Conservation (phyloP, 2,113 vertebrate species). For the Phaetusa simplex region DNA sequence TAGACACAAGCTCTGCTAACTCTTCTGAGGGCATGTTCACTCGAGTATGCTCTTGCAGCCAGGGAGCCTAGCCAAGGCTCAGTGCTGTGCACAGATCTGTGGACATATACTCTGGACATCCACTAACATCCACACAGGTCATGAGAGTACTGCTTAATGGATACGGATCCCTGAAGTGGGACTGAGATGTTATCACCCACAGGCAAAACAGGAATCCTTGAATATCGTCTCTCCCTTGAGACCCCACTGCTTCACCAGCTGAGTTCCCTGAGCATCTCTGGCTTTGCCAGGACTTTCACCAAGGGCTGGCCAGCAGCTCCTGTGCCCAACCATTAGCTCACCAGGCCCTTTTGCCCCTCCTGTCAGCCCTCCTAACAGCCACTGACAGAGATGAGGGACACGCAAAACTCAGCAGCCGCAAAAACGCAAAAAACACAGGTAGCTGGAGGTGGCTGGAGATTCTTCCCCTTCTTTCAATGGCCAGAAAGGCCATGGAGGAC, state of each 20-base stretch:
- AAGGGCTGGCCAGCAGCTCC: neutral
- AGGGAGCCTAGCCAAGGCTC: neutral
- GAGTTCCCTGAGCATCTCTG: neutral
- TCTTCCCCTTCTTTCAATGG: neutral
- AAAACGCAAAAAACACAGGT: neutral
- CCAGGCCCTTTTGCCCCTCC: neutral
- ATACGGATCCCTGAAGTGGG: neutral
- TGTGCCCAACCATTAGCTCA: neutral
- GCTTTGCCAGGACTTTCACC: neutral
- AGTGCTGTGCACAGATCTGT: rapidly evolving
- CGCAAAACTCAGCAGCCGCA: neutral
- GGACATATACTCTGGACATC: neutral
- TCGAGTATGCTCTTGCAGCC: rapidly evolving
- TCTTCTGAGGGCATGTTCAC: neutral
- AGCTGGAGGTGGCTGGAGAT: neutral
- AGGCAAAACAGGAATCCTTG: neutral
- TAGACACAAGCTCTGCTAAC: neutral
- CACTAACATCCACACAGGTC: neutral
- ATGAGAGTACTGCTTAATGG: neutral
- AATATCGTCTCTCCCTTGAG: neutral
- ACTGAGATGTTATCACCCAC: neutral
- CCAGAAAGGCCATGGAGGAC: neutral
- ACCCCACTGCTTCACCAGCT: neutral
- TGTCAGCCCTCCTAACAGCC: neutral
- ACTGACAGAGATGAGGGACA: neutral